A percentile compares a stretch with the other conserved stretches of the same genome.
phyloP scores from a whole-genome alignment of 2,113 vertebrate species.

The Eptesicus fuscus region DNA sequence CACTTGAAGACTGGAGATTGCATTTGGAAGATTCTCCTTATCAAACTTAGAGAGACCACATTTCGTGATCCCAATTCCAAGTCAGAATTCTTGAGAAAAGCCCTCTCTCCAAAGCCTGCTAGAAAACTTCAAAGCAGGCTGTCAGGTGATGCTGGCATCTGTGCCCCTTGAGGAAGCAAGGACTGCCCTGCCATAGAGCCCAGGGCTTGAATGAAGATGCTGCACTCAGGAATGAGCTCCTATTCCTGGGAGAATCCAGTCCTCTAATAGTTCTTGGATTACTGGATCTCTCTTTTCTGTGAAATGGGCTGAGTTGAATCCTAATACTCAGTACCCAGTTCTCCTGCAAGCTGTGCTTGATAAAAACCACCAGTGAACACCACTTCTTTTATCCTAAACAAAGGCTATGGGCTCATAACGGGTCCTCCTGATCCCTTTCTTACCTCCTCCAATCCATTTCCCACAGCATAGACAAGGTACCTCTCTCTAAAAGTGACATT shows the following conservation, averaged over 20 bases:
- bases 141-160: background rate
- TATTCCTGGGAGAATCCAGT: background rate
- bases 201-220: background rate
- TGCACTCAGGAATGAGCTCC: background rate
- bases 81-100: background rate
- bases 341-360: background rate
- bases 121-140: background rate
- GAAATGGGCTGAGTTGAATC: background rate
- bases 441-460: background rate
- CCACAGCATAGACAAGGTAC: background rate
- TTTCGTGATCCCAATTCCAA: background rate
- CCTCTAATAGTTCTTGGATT: background rate
- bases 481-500: background rate
- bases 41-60: background rate
- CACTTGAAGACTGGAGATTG: background rate
- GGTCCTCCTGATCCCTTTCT: background rate
- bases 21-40: background rate
- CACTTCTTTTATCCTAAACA: background rate
- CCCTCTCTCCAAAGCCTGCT: background rate
- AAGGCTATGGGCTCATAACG: background rate
- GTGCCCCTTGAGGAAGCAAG: background rate
- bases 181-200: background rate
- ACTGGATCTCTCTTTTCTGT: background rate
- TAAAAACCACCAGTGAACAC: background rate
- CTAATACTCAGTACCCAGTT: background rate